Conservation (phyloP, 2,797 vertebrate species). For the Zalophus californianus region DNA sequence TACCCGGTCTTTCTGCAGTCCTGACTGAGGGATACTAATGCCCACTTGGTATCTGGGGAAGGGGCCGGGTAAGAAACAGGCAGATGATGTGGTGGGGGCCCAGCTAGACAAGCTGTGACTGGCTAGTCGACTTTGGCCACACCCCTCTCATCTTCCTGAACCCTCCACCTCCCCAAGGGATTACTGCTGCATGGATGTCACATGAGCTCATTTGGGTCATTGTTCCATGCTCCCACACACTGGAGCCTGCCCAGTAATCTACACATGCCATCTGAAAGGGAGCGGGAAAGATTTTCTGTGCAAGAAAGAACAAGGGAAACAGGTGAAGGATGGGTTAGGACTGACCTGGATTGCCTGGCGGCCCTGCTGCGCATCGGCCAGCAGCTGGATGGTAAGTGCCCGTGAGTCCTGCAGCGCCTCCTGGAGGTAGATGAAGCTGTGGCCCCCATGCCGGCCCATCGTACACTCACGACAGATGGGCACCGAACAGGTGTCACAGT, state of each 20-base stretch:
- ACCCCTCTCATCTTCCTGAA: not conserved
- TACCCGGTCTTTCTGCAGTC: not conserved
- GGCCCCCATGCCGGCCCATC: constrained; percentile 92
- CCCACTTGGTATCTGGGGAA: not conserved
- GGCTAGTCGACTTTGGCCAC: not conserved
- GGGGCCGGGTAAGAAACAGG: too few relatives aligned
- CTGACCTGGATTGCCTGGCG: constrained; percentile 98
- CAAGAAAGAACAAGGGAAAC: not conserved
- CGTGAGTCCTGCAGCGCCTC: constrained; percentile 97
- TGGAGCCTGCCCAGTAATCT: not conserved
- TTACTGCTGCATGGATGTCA: rapidly evolving
- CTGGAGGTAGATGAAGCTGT: constrained; percentile 95
- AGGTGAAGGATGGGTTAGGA: not conserved
- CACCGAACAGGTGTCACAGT: constrained; percentile 97
- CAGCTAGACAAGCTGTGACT: not conserved
- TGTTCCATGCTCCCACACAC: not conserved
- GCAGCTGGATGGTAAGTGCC: constrained; percentile 96
- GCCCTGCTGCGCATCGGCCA: constrained; percentile 97
- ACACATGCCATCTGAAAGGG: not conserved
- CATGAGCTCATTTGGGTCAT: not conserved
- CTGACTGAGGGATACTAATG: too few relatives aligned
- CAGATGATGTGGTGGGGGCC: not conserved
- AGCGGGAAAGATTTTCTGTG: rapidly evolving
- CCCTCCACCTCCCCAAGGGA: not conserved
- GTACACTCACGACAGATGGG: constrained; percentile 99